Evolutionary conservation across 2,797 vertebrate genomes (phyloP).

Genomic region (Thamnophis elegans): DNA sequence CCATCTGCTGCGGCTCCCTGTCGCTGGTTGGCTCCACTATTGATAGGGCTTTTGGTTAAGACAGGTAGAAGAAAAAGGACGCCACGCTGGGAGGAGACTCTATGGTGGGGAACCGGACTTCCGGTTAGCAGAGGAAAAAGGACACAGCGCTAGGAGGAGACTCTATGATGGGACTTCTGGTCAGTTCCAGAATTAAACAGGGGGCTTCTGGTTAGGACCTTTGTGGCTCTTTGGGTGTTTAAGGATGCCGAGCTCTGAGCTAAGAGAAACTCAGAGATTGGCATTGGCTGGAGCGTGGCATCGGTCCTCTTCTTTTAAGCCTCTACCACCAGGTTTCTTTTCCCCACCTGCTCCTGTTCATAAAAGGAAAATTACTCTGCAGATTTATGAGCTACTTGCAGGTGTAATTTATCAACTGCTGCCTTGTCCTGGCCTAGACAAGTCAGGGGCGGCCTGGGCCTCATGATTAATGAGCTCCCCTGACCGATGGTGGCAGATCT

Average conservation of each 20-base stretch:
- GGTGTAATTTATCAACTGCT: conserved; percentile 64
- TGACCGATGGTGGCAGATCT: conserved; percentile 54
- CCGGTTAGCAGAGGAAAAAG: no score
- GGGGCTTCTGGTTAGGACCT: not conserved
- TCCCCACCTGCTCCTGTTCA: conserved; percentile 42
- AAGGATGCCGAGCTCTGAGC: no score
- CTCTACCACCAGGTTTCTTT: conserved; percentile 27
- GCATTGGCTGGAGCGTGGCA: not conserved
- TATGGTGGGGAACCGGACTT: no score
- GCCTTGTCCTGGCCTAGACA: conserved; percentile 48
- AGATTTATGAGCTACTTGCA: conserved; percentile 69
- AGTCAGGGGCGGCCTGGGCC: conserved; percentile 37
- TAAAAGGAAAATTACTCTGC: conserved; percentile 65
- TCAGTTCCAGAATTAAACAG: no score
- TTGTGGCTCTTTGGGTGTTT: not conserved
- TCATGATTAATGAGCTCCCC: conserved; percentile 58
- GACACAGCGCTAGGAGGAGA: no score
- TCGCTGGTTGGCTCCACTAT: no score
- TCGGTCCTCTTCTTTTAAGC: conserved; percentile 21
- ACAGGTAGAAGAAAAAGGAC: no score
- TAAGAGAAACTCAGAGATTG: not conserved
- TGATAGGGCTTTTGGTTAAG: no score
- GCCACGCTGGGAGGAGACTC: no score
- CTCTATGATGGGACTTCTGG: no score
- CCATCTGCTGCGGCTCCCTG: no score